These are phyloP conservation scores for Napeogenes inachia DNA, from an alignment of 2,888 invertebrate genomes.

Conservation along the genomic window DNA sequence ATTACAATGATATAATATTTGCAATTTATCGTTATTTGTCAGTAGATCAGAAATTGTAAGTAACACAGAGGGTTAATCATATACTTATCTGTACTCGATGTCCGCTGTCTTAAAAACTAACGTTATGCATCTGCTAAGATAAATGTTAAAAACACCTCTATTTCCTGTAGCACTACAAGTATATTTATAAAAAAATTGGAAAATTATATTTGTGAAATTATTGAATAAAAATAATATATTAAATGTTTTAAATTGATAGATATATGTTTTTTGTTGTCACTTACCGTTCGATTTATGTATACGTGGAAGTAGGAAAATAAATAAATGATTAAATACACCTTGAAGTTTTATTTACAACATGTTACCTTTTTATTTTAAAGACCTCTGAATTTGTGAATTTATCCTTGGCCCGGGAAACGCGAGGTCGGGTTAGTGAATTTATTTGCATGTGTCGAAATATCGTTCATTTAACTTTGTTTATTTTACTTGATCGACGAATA, in stretches of 20 bases:
- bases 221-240: constrained; percentile 24
- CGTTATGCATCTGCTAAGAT: not conserved
- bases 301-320: constrained; percentile 38
- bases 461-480: too few species aligned
- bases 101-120: not conserved
- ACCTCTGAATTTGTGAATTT: too few species aligned
- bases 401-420: too few species aligned
- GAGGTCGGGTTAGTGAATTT: too few species aligned
- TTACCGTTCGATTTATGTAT: constrained; percentile 34
- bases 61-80: not conserved
- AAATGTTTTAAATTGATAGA: constrained; percentile 36
- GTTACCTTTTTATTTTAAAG: too few species aligned
- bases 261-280: constrained; percentile 38
- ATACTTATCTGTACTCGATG: not conserved
- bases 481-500: too few species aligned
- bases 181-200: not conserved
- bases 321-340: constrained; percentile 18
- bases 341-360: constrained; percentile 12
- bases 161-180: constrained; percentile 5
- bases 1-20: constrained; percentile 1
- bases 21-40: constrained; percentile 9
- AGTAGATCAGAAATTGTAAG: constrained; percentile 20
- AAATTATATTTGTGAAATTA: constrained; percentile 10
- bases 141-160: not conserved
- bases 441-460: too few species aligned